These are phyloP conservation scores for Zaprionus ghesquierei DNA, from an alignment of 1,140 invertebrate species.

Conservation along the genomic window DNA sequence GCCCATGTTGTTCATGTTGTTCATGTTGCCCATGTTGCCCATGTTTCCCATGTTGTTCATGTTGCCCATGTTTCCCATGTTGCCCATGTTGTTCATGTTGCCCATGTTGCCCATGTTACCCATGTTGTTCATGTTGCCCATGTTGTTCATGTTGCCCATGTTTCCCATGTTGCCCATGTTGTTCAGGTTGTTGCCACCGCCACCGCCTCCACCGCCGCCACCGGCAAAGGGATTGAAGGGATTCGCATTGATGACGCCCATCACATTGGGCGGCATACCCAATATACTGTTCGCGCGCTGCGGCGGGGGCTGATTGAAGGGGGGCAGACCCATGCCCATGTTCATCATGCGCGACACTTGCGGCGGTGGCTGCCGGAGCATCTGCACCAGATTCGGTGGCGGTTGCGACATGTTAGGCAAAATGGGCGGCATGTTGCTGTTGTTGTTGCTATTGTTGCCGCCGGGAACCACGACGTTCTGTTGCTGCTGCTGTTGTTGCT, in stretches of 20 bases:
- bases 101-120: slow-evolving; percentile 5
- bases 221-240: slow-evolving; percentile 82
- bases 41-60: slow-evolving; percentile 9
- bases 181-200: slow-evolving; percentile 1
- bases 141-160: slow-evolving; percentile 1
- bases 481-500: not conserved
- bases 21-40: slow-evolving; percentile 16
- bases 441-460: not conserved
- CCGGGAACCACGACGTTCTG: not conserved
- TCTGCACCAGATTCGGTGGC: slow-evolving; percentile 59
- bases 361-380: slow-evolving; percentile 68
- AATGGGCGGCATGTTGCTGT: slow-evolving; percentile 13
- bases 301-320: slow-evolving; percentile 74
- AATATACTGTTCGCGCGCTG: slow-evolving; percentile 37
- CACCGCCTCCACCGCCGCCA: not conserved
- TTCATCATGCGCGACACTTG: slow-evolving; percentile 46
- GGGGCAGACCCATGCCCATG: slow-evolving; percentile 57
- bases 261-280: slow-evolving; percentile 50
- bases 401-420: slow-evolving; percentile 62
- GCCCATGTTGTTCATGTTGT: slow-evolving; percentile 36
- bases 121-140: slow-evolving; percentile 1
- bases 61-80: slow-evolving; percentile 11
- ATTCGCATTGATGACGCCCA: slow-evolving; percentile 82
- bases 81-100: slow-evolving; percentile 1
- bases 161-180: slow-evolving; percentile 9